Evolutionary conservation across 2,888 invertebrate species (phyloP), one percentile per base, ranked within the genome.

Genomic region (Xanthorhoe designata): DNA sequence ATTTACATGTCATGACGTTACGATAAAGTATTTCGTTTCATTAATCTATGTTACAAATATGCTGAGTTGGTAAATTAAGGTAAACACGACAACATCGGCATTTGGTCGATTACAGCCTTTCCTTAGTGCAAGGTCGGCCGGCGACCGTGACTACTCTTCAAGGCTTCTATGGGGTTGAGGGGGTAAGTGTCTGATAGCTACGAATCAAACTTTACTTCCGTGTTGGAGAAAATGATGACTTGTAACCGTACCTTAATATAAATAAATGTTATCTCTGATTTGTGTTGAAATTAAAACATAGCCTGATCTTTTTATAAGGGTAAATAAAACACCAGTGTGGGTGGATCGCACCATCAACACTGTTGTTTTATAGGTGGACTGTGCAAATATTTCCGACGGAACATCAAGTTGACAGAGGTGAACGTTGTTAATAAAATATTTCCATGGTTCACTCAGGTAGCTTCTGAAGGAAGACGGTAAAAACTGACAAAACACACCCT

Each of bases 101-200:
- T 66, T 66, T 63, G 51, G 57, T 64, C 61, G 35, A 61, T 64
- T 60, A 42, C 61, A 68, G 64, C 66, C 73, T 68, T 75, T 64
- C 61, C 59, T 57, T 58, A 59, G 69, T 58, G 66, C 70, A 70
- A 72, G 73, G 69, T 63, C 67, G 51, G 51, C 24, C 32, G n/a
- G 42, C 52, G 72, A 53, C 74, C 72, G 45, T 74, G 74, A 72
- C 71, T 54, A 64, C 64, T 70, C 64, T 50, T 24, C 72, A 73
- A 74, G 74, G 74, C 61, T 61, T 54, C 18, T 49, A 50, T 58
- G 60, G 67, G 63, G 63, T 60, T 60, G 19, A 55, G 61, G 54
- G 47, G n/a, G 7, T 65, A 56, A 7, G 8, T 7, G 32, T 32
- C 32, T 32, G 32, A 32, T 61, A 58, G 64, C 64, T 64, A 55